Evolutionary conservation across 2,797 vertebrate species (phyloP).

Genomic region (Cuculus canorus): DNA sequence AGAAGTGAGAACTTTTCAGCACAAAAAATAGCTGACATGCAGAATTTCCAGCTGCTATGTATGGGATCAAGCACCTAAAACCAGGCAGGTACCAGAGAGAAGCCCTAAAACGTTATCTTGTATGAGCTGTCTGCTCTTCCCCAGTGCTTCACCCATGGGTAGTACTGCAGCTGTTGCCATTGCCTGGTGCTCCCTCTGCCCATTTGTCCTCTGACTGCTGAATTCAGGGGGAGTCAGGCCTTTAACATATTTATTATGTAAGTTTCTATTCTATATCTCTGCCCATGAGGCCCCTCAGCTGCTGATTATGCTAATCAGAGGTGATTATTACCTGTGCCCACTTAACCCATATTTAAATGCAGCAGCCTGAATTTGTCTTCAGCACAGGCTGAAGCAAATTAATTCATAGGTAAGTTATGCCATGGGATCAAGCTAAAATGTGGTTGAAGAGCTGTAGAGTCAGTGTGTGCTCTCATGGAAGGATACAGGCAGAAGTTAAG

Average conservation of each 20-base stretch:
- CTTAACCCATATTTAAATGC: constrained; percentile 47
- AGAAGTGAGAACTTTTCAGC: background rate
- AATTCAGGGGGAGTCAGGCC: background rate
- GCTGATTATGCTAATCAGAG: constrained; percentile 60
- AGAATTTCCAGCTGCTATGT: background rate
- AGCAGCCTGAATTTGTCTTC: constrained; percentile 8
- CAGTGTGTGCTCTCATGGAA: background rate
- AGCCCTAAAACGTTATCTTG: background rate
- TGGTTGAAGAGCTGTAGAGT: background rate
- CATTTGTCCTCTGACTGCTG: background rate
- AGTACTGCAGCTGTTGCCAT: background rate
- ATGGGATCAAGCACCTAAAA: background rate
- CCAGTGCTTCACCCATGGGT: background rate
- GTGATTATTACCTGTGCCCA: constrained; percentile 20
- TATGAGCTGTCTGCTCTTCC: background rate
- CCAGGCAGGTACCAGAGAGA: background rate
- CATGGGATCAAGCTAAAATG: background rate
- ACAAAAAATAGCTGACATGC: background rate
- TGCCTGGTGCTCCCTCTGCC: background rate
- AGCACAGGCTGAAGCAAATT: constrained; percentile 5
- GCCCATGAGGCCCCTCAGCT: background rate
- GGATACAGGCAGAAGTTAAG: background rate
- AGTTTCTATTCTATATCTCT: background rate
- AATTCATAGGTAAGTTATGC: background rate
- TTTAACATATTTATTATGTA: constrained; percentile 1